Conservation (phyloP, 2,113 vertebrate genomes). For the Electrona antarctica region DNA sequence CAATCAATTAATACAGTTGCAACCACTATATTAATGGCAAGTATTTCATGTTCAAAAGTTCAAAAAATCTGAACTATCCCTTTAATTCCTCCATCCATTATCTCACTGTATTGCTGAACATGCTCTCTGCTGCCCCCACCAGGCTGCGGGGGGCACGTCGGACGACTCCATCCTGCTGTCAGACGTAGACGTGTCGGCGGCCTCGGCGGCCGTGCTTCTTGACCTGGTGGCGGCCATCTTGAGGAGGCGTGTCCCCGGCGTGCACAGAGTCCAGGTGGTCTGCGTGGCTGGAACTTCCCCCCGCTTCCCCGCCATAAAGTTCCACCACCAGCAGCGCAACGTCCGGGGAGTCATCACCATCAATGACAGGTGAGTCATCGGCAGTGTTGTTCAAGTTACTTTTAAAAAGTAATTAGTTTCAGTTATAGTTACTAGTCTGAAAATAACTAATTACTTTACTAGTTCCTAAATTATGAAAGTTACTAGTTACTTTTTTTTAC, state of each 20-base stretch:
- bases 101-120: too few species aligned
- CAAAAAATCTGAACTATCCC: too few species aligned
- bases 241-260: constrained; percentile 82
- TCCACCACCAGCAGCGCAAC: constrained; percentile 80
- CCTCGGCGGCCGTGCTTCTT: constrained; percentile 67
- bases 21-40: too few species aligned
- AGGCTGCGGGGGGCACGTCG: constrained; percentile 38
- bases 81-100: too few species aligned
- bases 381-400: too few species aligned
- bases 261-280: constrained; percentile 79
- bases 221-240: constrained; percentile 81
- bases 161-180: constrained; percentile 72
- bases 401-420: too few species aligned
- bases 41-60: too few species aligned
- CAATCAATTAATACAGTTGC: too few species aligned
- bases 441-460: too few species aligned
- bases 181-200: constrained; percentile 64
- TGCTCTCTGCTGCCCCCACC: background rate
- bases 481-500: too few species aligned
- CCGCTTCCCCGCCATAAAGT: constrained; percentile 82
- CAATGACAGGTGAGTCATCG: constrained; percentile 79
- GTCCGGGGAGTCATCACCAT: constrained; percentile 82
- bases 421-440: too few species aligned
- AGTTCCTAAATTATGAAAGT: too few species aligned
- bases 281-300: constrained; percentile 54